phyloP scores from a whole-genome alignment of 2,797 vertebrate genomes.

The Hoplostethus atlanticus region DNA sequence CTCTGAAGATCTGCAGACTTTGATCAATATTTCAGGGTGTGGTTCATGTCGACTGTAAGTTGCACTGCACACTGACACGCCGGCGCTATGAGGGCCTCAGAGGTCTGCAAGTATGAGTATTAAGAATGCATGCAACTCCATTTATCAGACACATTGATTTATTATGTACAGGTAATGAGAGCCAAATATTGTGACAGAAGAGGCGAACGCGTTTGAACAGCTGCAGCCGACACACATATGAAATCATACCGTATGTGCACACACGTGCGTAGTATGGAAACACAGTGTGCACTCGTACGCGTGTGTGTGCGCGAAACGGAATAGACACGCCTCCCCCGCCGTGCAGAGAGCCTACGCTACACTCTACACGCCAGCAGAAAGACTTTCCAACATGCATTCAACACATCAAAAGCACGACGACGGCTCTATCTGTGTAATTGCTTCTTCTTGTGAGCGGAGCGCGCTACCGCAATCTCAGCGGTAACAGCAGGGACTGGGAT shows the following conservation, averaged over 20 bases:
- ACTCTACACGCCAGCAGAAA: conserved; percentile 34
- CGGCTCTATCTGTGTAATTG: conserved; percentile 55
- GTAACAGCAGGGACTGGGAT: conserved; percentile 42
- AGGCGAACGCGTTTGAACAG: conserved; percentile 27
- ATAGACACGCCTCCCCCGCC: conserved; percentile 41
- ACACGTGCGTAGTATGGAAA: conserved; percentile 39
- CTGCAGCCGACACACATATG: conserved; percentile 11
- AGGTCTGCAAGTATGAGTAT: not conserved
- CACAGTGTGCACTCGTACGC: conserved; percentile 23
- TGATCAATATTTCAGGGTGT: conserved; percentile 58
- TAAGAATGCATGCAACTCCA: conserved; percentile 24
- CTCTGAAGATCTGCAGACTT: conserved; percentile 21
- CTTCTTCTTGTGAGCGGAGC: conserved; percentile 56
- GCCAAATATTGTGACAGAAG: conserved; percentile 4
- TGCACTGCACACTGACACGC: not conserved
- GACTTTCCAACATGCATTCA: conserved; percentile 48
- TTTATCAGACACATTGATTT: conserved; percentile 55
- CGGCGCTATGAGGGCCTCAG: not conserved
- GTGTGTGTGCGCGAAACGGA: conserved; percentile 5
- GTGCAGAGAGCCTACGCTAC: too few relatives aligned
- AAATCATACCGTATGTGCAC: not conserved
- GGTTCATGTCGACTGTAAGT: conserved; percentile 21
- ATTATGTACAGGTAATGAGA: conserved; percentile 64
- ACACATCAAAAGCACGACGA: conserved; percentile 56
- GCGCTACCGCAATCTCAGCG: conserved; percentile 59